These are phyloP conservation scores for Aspidiotus destructor DNA, from an alignment of 2,888 invertebrate genomes.

Conservation along the genomic window DNA sequence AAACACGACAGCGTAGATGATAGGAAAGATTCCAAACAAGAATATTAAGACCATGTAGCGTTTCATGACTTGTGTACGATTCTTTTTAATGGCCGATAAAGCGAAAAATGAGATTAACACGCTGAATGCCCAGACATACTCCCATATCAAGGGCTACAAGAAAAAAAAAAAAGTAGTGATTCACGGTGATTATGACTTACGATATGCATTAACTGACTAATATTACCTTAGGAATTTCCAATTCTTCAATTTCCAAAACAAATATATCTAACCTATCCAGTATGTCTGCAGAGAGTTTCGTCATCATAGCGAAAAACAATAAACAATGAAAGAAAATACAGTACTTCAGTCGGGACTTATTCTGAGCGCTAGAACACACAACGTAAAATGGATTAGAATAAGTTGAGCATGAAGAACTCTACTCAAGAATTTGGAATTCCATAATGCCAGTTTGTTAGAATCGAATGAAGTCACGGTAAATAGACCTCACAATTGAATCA, in stretches of 20 bases:
- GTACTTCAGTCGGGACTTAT: slow-evolving; percentile 89
- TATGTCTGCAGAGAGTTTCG: slow-evolving; percentile 83
- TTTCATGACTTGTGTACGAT: slow-evolving; percentile 64
- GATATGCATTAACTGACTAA: neutral
- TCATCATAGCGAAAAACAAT: slow-evolving; percentile 79
- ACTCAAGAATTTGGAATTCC: neutral
- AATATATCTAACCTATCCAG: slow-evolving; percentile 88
- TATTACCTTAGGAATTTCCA: slow-evolving; percentile 71
- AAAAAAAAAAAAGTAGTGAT: slow-evolving; percentile 34
- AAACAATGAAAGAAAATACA: slow-evolving; percentile 89
- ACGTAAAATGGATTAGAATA: neutral
- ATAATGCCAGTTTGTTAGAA: neutral
- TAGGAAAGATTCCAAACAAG: slow-evolving; percentile 67
- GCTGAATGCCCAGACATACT: slow-evolving; percentile 84
- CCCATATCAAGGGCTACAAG: slow-evolving; percentile 77
- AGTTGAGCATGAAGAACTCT: no score
- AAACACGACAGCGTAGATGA: slow-evolving; percentile 69
- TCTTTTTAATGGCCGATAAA: slow-evolving; percentile 73
- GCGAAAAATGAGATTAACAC: slow-evolving; percentile 74
- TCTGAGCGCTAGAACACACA: slow-evolving; percentile 69
- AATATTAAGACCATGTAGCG: slow-evolving; percentile 71
- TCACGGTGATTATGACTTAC: slow-evolving; percentile 8
- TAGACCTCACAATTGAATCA: no score
- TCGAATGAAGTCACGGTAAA: no score
- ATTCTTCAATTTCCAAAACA: slow-evolving; percentile 84